Evolutionary conservation across 2,113 vertebrate species (phyloP), one percentile per base, ranked within the genome.

Genomic region (Notiomystis cincta): DNA sequence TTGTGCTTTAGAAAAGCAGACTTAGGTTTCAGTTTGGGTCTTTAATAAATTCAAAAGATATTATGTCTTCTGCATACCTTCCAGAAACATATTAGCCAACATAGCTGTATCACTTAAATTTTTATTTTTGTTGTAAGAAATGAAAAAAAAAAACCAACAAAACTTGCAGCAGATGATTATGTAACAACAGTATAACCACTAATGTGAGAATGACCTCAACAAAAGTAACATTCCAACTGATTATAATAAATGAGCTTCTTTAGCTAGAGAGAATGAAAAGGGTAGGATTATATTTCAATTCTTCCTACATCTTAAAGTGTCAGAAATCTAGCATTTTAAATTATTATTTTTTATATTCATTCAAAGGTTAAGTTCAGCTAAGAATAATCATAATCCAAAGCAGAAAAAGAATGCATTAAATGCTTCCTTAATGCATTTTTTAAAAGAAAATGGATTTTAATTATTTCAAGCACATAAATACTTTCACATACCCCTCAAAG

Each of bases 221-320:
- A 72, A 75, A 95, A 94, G 72, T 87, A 93, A 80, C 73, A 87
- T 97, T 93, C 18, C 47, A 66, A 60, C 83, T 97, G 96, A 81
- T 82, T 96, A 70, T 90, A 97, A 92, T 89, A 87, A 92, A 81
- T 90, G 40, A 90, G 40, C n/a, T 85, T 86, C 31, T 94, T 91
- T 61, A 82, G 14, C 78, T 94, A 62, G 67, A 95, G n/a, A 82
- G 60, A 72, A 89, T 62, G 19, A 91, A 95, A 95, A 71, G 33
- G 23, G 14, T 94, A 28, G 56, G 71, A 82, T 84, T 73, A 70
- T 35, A 18, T 35, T 79, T 86, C 91, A 92, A 2, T 17, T 76
- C 85, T 70, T 91, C 15, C 48, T 69, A n/a, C 69, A 61, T 80
- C 60, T 69, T 70, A 51, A 87, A 75, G 47, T 88, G 40, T 48